Base-by-base conservation (phyloP, 2,888 invertebrate species). In the Escarpia spicata region DNA sequence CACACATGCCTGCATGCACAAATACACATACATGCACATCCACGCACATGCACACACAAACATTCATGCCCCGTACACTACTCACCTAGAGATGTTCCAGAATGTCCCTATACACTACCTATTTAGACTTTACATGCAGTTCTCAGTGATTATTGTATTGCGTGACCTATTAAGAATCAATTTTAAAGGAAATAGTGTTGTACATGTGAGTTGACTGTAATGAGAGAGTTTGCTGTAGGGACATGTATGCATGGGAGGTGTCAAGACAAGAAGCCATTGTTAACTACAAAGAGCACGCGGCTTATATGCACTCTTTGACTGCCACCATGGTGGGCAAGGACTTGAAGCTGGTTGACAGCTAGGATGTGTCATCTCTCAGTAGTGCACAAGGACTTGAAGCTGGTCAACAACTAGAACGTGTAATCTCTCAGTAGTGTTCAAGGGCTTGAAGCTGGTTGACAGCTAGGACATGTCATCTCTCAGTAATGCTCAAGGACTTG, bases 241-340 rank as follows among this genome's bases (percentile, higher is more conserved):
- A 98, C 95, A 97, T 99, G 93, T 98, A 98, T 94, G 97, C 97
- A 0, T 99, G 98, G 99, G 97, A 98, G 93, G 97, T 97, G 43
- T 97, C 97, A 0, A 97, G 98, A 93, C 96, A 97, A 1, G 96
- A 95, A 93, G 98, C 98, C 0, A 97, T 98, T 91, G 97, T 97
- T 52, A 98, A 98, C 95, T 99, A 98, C 97, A 96, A 97, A 91
- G 96, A 97, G 91, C 97, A 98, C 94, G 97, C 97, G 95, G 96
- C 97, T 91, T 97, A 97, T 95, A 98, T 99, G 98, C 99, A 99
- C 98, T 97, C 98, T 94, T 98, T 98, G 0, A 97, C 98, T 26
- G 98, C 98, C 0, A 97, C 97, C 95, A 97, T 97, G 9, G 96
- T 98, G 91, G 97, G 97, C 94, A 98, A 98, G 96, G 98, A 98